Evolutionary conservation across 2,113 vertebrate species (phyloP).

Genomic region (Abramis brama): DNA sequence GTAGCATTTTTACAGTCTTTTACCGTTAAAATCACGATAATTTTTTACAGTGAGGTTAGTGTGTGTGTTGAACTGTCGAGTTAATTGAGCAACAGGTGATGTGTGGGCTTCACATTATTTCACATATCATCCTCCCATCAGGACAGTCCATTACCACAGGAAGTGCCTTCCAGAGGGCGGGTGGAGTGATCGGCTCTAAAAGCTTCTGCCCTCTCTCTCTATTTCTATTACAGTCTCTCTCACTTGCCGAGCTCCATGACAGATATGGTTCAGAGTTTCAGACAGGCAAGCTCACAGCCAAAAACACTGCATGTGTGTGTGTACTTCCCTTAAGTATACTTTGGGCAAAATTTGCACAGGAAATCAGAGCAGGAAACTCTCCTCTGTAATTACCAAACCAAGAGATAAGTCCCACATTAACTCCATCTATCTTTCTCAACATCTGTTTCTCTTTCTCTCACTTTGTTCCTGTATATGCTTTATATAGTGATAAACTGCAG

Average conservation of each 20-base stretch:
- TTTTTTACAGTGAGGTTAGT: no score
- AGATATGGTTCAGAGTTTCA: background rate
- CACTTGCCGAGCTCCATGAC: background rate
- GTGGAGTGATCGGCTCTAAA: background rate
- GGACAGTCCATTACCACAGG: constrained; percentile 24
- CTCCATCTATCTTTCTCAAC: background rate
- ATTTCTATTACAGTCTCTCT: background rate
- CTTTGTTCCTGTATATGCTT: background rate
- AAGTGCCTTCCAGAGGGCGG: background rate
- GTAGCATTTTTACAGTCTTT: no score
- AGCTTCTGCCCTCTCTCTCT: background rate
- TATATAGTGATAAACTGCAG: background rate
- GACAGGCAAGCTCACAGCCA: background rate
- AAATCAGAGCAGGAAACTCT: constrained; percentile 19
- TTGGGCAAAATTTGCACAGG: background rate
- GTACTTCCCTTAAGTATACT: background rate
- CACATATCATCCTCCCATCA: background rate
- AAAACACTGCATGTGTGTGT: background rate
- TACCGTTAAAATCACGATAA: no score
- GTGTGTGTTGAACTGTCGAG: background rate
- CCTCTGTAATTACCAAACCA: background rate
- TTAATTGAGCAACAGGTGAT: constrained; percentile 11
- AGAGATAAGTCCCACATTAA: background rate
- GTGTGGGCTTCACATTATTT: constrained; percentile 17
- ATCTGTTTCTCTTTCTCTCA: constrained; percentile 8